Base-by-base conservation (phyloP, 2,888 invertebrate species). In the Calliphora vomitoria region DNA sequence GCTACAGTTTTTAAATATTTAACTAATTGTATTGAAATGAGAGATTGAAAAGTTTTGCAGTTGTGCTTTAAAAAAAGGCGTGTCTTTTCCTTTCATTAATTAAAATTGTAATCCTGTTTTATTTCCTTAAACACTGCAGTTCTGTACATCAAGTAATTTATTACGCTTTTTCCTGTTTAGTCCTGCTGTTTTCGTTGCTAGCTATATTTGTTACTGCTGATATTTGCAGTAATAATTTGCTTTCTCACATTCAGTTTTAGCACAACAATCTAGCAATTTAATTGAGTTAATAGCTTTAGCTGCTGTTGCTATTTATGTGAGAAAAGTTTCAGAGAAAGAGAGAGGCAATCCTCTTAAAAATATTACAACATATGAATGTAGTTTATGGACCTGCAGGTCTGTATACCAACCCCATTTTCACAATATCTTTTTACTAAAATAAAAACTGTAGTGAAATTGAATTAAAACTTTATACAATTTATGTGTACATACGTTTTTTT, bases 211-310 rank as follows among this genome's bases (percentile, higher is more conserved):
- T 44, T 44, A 44, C 58, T 58, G 44, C 20, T 62, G n/a, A 18
- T 78, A 44, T 68, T 41, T 58, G 55, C 47, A 47, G 53, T 50
- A 58, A 79, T 58, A 44, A 38, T 44, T 69, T 68, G 8, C 8
- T n/a, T 31, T 18, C 41, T 53, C 31, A 8, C 20, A 47, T 5
- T 44, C 8, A 13, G 5, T 68, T 25, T 35, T 60, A 60, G 38
- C 50, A 62, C 50, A 1, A 64, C 20, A 64, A 75, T 50, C 35
- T 50, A 80, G 10, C 38, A 50, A 41, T 81, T 81, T 81, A 72
- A 72, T 72, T 53, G 53, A 72, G 62, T 81, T 72, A 72, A 81
- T 62, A 64, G 71, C 62, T 62, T 72, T 53, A 66, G 10, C 35
- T 25, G 10, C 38, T 35, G 10, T 10, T 13, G 55, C 13, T 20